phyloP scores from a whole-genome alignment of 2,888 invertebrate species.

The Sesia bembeciformis region DNA sequence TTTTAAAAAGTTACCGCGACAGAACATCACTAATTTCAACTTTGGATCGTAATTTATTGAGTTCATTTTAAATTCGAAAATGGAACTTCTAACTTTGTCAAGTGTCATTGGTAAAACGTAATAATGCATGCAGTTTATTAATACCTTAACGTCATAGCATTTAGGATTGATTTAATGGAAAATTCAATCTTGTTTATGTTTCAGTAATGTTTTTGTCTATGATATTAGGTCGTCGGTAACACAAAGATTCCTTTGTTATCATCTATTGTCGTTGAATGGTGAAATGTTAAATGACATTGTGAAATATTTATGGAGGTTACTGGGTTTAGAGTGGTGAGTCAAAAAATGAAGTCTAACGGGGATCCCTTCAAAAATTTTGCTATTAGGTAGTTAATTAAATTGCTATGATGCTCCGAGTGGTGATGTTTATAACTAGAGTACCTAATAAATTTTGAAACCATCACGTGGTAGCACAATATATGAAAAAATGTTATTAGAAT shows the following conservation, averaged over 20 bases:
- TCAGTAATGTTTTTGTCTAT: background rate
- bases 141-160: background rate
- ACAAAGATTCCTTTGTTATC: background rate
- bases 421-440: too few species aligned
- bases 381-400: too few species aligned
- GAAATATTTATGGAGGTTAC: background rate
- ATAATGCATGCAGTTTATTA: background rate
- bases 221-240: background rate
- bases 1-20: conserved; percentile 7
- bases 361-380: too few species aligned
- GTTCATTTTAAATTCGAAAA: background rate
- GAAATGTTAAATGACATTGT: background rate
- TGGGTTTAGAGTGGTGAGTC: too few species aligned
- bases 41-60: background rate
- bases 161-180: background rate
- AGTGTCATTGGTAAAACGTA: background rate
- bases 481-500: too few species aligned
- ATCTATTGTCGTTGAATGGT: background rate
- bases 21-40: background rate
- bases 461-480: too few species aligned
- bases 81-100: background rate
- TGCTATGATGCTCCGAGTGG: too few species aligned
- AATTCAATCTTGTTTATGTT: background rate
- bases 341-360: too few species aligned
- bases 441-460: too few species aligned